Conservation (phyloP, 1,140 invertebrate species). For the Samia ricini region DNA sequence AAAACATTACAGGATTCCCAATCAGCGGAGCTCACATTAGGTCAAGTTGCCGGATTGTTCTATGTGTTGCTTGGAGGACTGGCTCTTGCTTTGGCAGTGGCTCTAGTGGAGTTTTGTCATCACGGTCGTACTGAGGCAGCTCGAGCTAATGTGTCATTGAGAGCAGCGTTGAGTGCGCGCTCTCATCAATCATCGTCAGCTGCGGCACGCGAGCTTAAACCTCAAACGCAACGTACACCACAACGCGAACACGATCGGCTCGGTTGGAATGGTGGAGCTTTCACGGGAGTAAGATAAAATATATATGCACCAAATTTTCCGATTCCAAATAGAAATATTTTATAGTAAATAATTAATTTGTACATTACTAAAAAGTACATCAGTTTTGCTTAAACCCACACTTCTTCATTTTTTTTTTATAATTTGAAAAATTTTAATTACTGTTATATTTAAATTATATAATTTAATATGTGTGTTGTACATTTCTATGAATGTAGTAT, state of each 20-base stretch:
- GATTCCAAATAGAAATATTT: neutral
- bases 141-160: constrained; percentile 87
- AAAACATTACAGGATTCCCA: constrained; percentile 1
- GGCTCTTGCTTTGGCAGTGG: constrained; percentile 91
- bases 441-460: no score
- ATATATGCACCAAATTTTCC: neutral
- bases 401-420: no score
- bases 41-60: constrained; percentile 99
- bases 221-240: constrained; percentile 83
- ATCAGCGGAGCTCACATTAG: constrained; percentile 91
- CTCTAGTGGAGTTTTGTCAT: constrained; percentile 95
- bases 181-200: constrained; percentile 83
- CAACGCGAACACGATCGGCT: constrained; percentile 54
- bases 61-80: constrained; percentile 98
- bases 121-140: constrained; percentile 89
- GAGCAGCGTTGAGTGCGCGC: constrained; percentile 92
- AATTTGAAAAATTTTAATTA: no score
- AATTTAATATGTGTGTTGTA: no score
- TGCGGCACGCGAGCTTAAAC: constrained; percentile 82
- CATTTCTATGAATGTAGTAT: no score
- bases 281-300: constrained; percentile 55
- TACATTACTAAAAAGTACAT: no score
- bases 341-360: no score
- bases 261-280: constrained; percentile 70
- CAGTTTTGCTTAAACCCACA: no score